Conservation (phyloP, 2,888 invertebrate species). For the Eueremaeus valkanovi region DNA sequence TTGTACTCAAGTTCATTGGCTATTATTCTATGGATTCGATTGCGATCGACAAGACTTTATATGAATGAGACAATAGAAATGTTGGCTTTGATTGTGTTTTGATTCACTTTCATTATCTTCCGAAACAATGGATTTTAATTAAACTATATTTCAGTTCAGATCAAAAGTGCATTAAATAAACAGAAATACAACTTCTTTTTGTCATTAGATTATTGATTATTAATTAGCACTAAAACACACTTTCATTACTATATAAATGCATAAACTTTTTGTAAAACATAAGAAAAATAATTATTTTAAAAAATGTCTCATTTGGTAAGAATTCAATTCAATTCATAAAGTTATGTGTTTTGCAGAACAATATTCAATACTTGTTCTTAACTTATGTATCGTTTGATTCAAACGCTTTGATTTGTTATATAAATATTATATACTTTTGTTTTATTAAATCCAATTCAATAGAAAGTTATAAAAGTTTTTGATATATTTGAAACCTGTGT, state of each 20-base stretch:
- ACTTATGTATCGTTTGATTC: too few species aligned
- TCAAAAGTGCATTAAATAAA: not conserved
- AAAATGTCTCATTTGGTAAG: slow-evolving; percentile 23
- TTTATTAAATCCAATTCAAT: too few species aligned
- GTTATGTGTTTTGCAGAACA: too few species aligned
- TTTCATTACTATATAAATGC: slow-evolving; percentile 2
- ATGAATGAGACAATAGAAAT: not conserved
- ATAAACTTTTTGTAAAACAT: not conserved
- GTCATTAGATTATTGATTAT: slow-evolving; percentile 13
- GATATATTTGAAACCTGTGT: too few species aligned
- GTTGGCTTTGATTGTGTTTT: not conserved
- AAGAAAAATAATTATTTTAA: not conserved
- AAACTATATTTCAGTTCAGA: slow-evolving; percentile 3
- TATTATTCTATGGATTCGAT: not conserved
- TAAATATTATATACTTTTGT: too few species aligned
- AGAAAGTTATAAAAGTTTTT: too few species aligned
- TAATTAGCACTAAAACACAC: slow-evolving; percentile 29
- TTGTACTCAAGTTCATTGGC: not conserved
- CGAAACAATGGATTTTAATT: not conserved
- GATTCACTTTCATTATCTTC: slow-evolving; percentile 30
- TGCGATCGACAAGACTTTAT: not conserved
- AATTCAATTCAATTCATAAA: too few species aligned
- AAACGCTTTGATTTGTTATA: too few species aligned
- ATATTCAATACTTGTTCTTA: too few species aligned
- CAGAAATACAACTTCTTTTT: not conserved